Evolutionary conservation across 2,888 invertebrate species (phyloP).

Genomic region (Anaspis maculata): DNA sequence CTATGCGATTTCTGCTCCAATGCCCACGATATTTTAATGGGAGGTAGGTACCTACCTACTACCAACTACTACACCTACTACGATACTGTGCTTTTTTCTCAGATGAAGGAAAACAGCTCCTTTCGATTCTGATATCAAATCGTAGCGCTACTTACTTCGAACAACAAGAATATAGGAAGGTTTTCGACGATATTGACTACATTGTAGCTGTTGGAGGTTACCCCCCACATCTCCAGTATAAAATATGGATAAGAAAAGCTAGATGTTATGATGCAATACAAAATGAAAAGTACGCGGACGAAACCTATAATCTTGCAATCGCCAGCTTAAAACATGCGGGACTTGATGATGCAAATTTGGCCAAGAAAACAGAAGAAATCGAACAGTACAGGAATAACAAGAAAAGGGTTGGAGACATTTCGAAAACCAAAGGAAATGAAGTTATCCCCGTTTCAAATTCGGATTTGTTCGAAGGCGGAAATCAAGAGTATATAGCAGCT

Average conservation of each 20-base stretch:
- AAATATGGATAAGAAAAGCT: conserved; percentile 66
- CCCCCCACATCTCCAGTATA: conserved; percentile 64
- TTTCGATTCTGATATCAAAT: conserved; percentile 67
- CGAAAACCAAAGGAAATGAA: conserved; percentile 54
- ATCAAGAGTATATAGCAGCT: conserved; percentile 41
- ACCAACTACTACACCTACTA: too few species aligned
- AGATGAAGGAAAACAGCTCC: conserved; percentile 47
- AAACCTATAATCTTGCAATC: conserved; percentile 61
- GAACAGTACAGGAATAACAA: conserved; percentile 19
- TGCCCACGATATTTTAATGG: too few species aligned
- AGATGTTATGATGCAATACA: conserved; percentile 62
- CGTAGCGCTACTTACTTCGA: conserved; percentile 74
- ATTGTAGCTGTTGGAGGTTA: conserved; percentile 55
- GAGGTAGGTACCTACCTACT: too few species aligned
- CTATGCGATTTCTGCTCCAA: too few species aligned
- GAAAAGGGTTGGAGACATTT: conserved; percentile 33
- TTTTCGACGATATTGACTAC: conserved; percentile 63
- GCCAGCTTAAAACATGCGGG: conserved; percentile 58
- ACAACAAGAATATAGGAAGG: conserved; percentile 56
- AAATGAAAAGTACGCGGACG: conserved; percentile 54
- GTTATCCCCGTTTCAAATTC: conserved; percentile 39
- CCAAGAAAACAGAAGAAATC: conserved; percentile 26
- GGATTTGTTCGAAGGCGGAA: conserved; percentile 46
- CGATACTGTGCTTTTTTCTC: conserved; percentile 17
- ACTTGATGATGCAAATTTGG: conserved; percentile 45